Conservation (phyloP, 2,113 vertebrate species). For the Ceyx margarethae region DNA sequence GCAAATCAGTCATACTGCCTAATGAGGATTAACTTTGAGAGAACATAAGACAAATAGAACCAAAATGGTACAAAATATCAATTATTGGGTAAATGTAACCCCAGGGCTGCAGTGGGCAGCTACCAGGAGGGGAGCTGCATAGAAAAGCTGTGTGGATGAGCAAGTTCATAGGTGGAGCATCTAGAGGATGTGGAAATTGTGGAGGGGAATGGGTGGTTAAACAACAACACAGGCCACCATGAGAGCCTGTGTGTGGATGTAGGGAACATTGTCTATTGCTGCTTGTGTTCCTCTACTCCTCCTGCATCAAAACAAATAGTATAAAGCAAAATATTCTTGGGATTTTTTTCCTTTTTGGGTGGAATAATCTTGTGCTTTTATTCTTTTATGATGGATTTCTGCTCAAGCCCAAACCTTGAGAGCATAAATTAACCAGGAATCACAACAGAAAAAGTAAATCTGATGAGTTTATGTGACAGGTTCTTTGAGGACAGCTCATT, state of each 20-base stretch:
- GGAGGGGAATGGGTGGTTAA: background rate
- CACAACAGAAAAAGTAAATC: background rate
- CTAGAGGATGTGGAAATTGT: background rate
- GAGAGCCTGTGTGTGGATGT: too few relatives aligned
- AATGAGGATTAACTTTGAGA: background rate
- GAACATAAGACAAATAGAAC: background rate
- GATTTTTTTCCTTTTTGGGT: background rate
- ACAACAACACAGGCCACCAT: fast-evolving
- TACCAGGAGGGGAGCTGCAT: background rate
- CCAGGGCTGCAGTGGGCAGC: too few relatives aligned
- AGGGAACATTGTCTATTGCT: background rate
- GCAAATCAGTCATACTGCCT: background rate
- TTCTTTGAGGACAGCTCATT: background rate
- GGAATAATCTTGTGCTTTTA: background rate
- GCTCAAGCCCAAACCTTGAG: background rate
- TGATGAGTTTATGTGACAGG: background rate
- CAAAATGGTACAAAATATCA: background rate
- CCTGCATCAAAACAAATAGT: too few relatives aligned
- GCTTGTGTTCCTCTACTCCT: background rate
- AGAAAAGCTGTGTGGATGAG: background rate
- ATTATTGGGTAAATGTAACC: background rate
- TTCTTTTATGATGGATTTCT: background rate
- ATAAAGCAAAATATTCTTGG: background rate
- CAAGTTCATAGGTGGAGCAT: fast-evolving
- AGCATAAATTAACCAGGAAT: background rate